phyloP scores from a whole-genome alignment of 2,797 vertebrate genomes.

The Iguana delicatissima region DNA sequence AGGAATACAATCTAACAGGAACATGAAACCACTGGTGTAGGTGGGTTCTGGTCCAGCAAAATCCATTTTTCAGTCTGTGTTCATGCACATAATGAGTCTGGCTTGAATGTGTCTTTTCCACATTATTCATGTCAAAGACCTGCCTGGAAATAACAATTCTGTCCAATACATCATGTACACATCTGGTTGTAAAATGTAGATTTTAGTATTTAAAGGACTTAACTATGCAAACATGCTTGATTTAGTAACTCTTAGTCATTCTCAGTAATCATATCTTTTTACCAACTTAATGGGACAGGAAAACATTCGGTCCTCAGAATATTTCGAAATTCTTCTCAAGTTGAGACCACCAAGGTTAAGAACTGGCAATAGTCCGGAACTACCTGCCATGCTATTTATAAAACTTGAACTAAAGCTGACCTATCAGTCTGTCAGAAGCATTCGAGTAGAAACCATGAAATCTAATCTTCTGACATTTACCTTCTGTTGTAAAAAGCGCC shows the following conservation, averaged over 20 bases:
- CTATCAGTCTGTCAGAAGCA: constrained; percentile 45
- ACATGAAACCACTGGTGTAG: too few relatives aligned
- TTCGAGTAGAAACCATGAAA: constrained; percentile 5
- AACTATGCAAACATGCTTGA: constrained; percentile 52
- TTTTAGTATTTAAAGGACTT: constrained; percentile 56
- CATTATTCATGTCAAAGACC: constrained; percentile 51
- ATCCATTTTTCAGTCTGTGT: constrained; percentile 50
- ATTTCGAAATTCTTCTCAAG: constrained; percentile 53
- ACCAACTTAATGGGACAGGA: constrained; percentile 57
- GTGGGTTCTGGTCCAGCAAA: not conserved
- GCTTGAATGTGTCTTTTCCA: constrained; percentile 45
- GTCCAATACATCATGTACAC: constrained; percentile 7
- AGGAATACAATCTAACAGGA: too few relatives aligned
- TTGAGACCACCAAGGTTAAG: constrained; percentile 54
- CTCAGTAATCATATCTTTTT: constrained; percentile 39
- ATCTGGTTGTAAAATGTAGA: constrained; percentile 51
- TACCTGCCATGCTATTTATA: constrained; percentile 62
- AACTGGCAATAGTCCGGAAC: constrained; percentile 65
- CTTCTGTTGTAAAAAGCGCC: constrained; percentile 52
- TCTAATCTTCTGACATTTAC: constrained; percentile 36
- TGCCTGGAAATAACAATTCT: constrained; percentile 47
- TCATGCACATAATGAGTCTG: constrained; percentile 58
- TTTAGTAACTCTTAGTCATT: constrained; percentile 44
- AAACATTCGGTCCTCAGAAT: constrained; percentile 60
- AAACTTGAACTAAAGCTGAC: constrained; percentile 68